phyloP scores from a whole-genome alignment of 2,113 vertebrate genomes.

The Otis tarda region DNA sequence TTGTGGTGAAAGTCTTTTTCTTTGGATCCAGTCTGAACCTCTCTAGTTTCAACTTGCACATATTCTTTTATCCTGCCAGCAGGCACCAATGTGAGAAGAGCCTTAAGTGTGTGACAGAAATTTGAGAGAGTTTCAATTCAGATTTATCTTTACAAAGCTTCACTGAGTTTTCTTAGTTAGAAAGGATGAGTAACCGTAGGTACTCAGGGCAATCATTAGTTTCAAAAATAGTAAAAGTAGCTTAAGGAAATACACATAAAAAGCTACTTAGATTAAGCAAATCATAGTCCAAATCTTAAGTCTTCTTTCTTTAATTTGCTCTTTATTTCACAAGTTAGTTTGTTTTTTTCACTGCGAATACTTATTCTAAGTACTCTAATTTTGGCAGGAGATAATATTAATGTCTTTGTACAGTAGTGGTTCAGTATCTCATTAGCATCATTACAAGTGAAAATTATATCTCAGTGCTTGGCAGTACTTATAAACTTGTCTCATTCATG shows the following conservation, averaged over 20 bases:
- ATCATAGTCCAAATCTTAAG: neutral
- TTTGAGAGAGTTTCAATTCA: neutral
- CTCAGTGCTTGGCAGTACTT: neutral
- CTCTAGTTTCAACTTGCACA: neutral
- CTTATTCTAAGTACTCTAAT: neutral
- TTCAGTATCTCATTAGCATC: neutral
- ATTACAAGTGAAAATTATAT: neutral
- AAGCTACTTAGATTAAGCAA: neutral
- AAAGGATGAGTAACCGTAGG: neutral
- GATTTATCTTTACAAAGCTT: neutral
- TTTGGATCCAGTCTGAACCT: neutral
- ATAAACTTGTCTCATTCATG: neutral
- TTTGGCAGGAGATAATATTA: neutral
- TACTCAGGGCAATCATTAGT: neutral
- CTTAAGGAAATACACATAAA: neutral
- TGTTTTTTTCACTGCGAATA: neutral
- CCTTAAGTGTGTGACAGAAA: neutral
- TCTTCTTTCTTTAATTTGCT: neutral
- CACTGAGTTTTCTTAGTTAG: neutral
- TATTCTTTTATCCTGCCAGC: neutral
- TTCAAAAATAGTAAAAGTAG: neutral
- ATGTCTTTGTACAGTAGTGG: neutral
- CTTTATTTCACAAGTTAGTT: neutral
- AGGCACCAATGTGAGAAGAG: neutral
- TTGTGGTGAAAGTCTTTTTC: neutral